Evolutionary conservation across 2,797 vertebrate genomes (phyloP).

Genomic region (Myotis pilosus): DNA sequence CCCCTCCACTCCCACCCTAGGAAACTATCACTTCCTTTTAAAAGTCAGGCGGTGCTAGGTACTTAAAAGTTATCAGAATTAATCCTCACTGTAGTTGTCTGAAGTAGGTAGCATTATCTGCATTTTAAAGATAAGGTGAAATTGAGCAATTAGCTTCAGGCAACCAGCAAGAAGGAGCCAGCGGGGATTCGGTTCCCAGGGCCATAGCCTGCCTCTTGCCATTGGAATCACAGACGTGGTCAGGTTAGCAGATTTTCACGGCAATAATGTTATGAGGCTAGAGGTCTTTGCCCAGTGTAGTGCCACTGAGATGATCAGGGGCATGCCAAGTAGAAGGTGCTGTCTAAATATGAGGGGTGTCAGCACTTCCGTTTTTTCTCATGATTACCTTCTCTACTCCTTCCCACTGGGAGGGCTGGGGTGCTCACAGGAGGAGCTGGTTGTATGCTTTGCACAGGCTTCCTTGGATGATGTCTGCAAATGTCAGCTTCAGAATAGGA

Average conservation of each 20-base stretch:
- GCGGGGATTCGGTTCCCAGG: neutral
- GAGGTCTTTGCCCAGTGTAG: neutral
- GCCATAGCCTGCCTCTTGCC: neutral
- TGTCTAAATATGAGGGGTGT: neutral
- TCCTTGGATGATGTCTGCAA: neutral
- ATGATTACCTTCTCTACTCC: neutral
- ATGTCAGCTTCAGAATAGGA: neutral
- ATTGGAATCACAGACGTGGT: neutral
- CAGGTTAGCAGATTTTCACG: neutral
- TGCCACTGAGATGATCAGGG: neutral
- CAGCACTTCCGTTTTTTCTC: neutral
- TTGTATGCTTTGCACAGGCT: neutral
- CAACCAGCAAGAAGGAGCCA: neutral
- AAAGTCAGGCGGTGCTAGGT: neutral
- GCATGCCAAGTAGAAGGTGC: neutral
- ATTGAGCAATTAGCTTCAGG: neutral
- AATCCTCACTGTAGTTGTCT: neutral
- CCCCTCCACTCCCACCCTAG: rapidly evolving
- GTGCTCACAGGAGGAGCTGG: neutral
- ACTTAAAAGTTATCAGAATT: neutral
- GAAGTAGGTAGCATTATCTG: neutral
- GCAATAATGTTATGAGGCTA: neutral
- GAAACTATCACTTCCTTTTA: neutral
- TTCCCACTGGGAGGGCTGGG: neutral
- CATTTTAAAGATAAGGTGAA: neutral